Conservation (phyloP, 2,113 vertebrate genomes). For the Castor canadensis region DNA sequence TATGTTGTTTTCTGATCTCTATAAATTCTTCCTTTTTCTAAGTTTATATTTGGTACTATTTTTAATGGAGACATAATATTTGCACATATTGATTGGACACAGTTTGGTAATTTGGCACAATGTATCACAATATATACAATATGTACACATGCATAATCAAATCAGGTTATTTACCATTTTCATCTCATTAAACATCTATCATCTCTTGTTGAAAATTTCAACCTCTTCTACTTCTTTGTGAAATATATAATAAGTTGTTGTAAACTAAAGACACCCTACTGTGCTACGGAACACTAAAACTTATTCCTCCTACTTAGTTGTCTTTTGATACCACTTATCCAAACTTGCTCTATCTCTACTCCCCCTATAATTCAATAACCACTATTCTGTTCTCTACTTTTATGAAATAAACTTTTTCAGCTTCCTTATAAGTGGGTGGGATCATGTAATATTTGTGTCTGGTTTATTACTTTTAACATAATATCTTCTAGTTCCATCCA, state of each 20-base stretch:
- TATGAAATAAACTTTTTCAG: background rate
- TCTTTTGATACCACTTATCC: background rate
- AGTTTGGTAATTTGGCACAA: background rate
- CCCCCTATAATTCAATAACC: background rate
- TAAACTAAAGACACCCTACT: background rate
- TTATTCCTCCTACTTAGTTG: background rate
- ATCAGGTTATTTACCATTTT: background rate
- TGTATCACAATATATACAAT: background rate
- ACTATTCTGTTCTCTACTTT: background rate
- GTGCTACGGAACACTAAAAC: background rate
- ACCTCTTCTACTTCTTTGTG: background rate
- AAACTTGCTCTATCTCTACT: background rate
- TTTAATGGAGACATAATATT: background rate
- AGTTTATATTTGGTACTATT: background rate
- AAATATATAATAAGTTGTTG: background rate
- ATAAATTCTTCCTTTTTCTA: background rate
- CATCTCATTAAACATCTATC: background rate
- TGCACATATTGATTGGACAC: background rate
- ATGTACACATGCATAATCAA: background rate
- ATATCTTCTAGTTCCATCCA: background rate
- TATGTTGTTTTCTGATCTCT: background rate
- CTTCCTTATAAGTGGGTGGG: no score
- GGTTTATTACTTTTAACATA: background rate
- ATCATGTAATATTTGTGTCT: background rate
- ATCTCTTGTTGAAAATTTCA: background rate